These are phyloP conservation scores for Stomatorhinus walkeri DNA, from an alignment of 2,797 vertebrate genomes.

Conservation along the genomic window DNA sequence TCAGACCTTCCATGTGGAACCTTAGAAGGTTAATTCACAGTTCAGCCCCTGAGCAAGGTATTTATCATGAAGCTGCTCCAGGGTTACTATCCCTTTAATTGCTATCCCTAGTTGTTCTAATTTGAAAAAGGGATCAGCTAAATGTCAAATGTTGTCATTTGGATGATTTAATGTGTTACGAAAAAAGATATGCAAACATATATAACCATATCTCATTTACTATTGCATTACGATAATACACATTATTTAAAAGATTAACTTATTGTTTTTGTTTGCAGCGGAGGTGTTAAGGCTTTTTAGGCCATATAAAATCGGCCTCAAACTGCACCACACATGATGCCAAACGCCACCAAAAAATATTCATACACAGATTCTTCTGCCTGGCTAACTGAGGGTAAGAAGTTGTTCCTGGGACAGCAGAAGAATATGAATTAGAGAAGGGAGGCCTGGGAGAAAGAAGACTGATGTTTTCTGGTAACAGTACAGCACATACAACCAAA, in stretches of 20 bases:
- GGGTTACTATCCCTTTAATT: too few relatives aligned
- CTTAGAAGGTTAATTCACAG: too few relatives aligned
- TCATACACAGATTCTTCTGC: background rate
- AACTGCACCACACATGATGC: background rate
- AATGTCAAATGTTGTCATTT: too few relatives aligned
- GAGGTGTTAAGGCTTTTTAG: background rate
- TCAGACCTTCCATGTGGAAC: too few relatives aligned
- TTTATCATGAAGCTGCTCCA: too few relatives aligned
- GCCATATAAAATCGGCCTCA: background rate
- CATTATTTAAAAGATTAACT: background rate
- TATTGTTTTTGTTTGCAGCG: background rate
- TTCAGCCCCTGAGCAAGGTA: too few relatives aligned
- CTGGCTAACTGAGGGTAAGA: background rate
- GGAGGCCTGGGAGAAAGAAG: background rate
- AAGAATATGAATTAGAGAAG: background rate
- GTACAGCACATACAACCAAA: background rate
- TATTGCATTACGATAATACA: background rate
- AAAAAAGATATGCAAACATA: too few relatives aligned
- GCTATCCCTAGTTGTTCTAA: too few relatives aligned
- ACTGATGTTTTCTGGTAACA: background rate
- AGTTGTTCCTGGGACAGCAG: background rate
- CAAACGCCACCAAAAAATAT: background rate
- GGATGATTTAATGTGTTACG: too few relatives aligned
- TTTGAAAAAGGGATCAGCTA: too few relatives aligned
- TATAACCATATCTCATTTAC: background rate